Evolutionary conservation across 2,113 vertebrate species (phyloP), one percentile per base, ranked within the genome.

Genomic region (Rhinichthys klamathensis): DNA sequence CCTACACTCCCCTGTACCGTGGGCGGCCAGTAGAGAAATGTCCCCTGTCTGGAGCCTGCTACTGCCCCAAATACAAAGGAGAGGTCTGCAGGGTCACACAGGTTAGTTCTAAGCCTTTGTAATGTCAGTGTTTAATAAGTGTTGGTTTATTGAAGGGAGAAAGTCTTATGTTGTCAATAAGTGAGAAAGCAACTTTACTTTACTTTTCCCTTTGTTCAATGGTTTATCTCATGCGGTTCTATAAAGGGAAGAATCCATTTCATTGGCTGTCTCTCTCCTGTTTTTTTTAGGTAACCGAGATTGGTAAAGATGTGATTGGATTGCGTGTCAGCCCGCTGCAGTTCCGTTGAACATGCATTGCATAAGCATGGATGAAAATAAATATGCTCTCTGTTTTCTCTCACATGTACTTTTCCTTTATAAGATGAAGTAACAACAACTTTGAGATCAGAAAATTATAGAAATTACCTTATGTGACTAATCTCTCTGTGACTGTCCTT

Each of bases 291-390:
- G 98, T 95, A 87, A 99, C 98, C 0, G 97, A 99, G 93, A 97
- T 99, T 0, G 98, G 98, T 46, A 99, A 96, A 90, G 98, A 99
- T 3, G 98, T 97, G 87, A 96, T 99, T 3, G 98, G 98, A 44
- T 93, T 99, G 91, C 95, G 98, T 7, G 97, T 99, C 92, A 99
- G 98, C 90, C 96, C 97, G 0, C 95, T 99, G 76, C 98, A 99
- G 95, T 99, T 99, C 94, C 98, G 98, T 70, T 99, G 88, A 95
- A 87, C 84, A 23, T 30, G 41, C 41, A 23, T n/a, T 4, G 1
- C 27, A 4, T 16, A 41, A n/a, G 18, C 67, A 38, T 41, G 11
- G 15, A 41, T 67, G 80, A 21, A 82, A 82, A 54, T 27, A 21
- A 27, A 54, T 15, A 18, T 18, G n/a, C 15, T 74, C 15, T 74